Percentiles rank a stretch among this genome's conserved stretches.
Evolutionary conservation across 2,797 vertebrate genomes (phyloP).

Genomic region (Manis pentadactyla): DNA sequence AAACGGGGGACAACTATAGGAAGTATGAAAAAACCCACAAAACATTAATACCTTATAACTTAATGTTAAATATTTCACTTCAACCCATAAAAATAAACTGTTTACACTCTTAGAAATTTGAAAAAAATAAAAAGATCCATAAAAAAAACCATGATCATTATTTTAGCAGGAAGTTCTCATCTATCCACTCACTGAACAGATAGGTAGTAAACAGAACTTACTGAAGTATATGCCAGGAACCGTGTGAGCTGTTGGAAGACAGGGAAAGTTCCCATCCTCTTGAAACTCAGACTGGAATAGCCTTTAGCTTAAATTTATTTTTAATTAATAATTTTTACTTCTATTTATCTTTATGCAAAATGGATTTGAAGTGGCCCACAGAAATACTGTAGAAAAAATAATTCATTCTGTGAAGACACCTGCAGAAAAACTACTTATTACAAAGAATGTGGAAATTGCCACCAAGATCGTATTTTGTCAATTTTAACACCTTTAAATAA

Average conservation of each 20-base stretch:
- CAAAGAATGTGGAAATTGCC: neutral
- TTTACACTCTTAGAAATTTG: neutral
- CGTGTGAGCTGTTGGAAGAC: neutral
- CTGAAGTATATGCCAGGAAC: neutral
- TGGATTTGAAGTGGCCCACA: neutral
- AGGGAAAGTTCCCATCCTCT: neutral
- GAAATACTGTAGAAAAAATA: constrained; percentile 17
- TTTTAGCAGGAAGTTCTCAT: constrained; percentile 11
- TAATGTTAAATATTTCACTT: neutral
- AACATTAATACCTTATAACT: neutral
- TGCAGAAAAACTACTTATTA: constrained; percentile 14
- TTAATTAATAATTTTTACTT: constrained; percentile 48
- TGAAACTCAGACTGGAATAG: constrained; percentile 24
- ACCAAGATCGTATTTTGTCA: neutral
- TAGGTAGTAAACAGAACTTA: neutral
- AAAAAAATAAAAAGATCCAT: neutral
- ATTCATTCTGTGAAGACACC: neutral
- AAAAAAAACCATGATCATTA: constrained; percentile 47
- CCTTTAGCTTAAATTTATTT: neutral
- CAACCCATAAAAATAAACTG: neutral
- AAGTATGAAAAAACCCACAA: neutral
- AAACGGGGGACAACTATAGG: constrained; percentile 93
- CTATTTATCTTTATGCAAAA: constrained; percentile 45
- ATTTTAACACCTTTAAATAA: neutral
- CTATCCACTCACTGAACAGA: neutral